These are phyloP conservation scores for Percopsis transmontana DNA, from an alignment of 2,113 vertebrate genomes.

Conservation along the genomic window DNA sequence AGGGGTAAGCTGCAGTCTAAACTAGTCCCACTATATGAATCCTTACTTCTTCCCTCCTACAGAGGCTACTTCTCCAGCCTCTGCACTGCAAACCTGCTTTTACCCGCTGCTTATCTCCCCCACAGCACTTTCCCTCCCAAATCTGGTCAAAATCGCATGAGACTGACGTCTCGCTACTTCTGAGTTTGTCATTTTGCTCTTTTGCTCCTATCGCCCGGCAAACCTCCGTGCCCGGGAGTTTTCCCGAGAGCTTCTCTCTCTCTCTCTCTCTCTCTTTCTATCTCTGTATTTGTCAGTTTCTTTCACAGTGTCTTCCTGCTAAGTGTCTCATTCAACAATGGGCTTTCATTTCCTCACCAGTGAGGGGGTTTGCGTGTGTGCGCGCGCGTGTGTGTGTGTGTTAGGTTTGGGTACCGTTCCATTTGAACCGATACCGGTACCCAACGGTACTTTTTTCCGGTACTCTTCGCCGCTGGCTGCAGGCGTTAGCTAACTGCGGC, in stretches of 20 bases:
- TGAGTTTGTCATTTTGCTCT: conserved; percentile 56
- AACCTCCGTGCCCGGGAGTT: conserved; percentile 17
- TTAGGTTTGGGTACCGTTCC: neutral
- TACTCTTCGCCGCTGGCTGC: too few species aligned
- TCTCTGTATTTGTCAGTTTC: conserved; percentile 4
- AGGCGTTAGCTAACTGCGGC: too few species aligned
- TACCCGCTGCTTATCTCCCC: conserved; percentile 43
- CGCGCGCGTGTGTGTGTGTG: neutral
- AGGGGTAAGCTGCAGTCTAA: conserved; percentile 40
- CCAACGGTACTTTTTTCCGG: too few species aligned
- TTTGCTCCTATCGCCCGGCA: neutral
- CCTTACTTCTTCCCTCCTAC: conserved; percentile 3
- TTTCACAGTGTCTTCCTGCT: conserved; percentile 26
- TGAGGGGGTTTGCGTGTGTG: neutral
- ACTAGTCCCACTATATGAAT: conserved; percentile 25
- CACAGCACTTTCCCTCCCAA: conserved; percentile 51
- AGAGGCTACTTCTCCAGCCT: conserved; percentile 31
- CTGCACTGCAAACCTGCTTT: conserved; percentile 45
- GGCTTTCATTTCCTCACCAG: conserved; percentile 25
- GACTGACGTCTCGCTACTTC: conserved; percentile 47
- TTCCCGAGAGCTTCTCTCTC: conserved; percentile 33
- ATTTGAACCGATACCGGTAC: too few species aligned
- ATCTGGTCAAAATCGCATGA: conserved; percentile 61
- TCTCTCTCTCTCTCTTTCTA: conserved; percentile 5
- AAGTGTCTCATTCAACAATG: conserved; percentile 12